phyloP scores from a whole-genome alignment of 2,888 invertebrate genomes.

The Agriopis marginaria region DNA sequence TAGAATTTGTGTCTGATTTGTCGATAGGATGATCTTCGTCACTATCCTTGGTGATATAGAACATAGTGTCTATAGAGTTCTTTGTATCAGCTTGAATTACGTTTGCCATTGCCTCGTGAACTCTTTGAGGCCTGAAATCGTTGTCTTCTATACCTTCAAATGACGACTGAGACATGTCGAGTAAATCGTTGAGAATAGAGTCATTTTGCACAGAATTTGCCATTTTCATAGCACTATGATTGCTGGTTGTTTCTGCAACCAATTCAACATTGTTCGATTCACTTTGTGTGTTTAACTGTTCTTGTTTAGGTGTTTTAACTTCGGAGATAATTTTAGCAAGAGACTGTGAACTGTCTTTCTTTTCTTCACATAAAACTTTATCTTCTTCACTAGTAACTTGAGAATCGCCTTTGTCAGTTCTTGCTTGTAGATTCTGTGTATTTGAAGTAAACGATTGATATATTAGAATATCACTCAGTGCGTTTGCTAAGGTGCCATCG shows the following conservation, averaged over 20 bases:
- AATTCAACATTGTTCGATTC: slow-evolving; percentile 11
- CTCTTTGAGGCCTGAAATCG: neutral
- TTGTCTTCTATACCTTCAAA: slow-evolving; percentile 34
- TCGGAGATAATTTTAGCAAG: slow-evolving; percentile 1
- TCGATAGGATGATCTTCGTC: slow-evolving; percentile 47
- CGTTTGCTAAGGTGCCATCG: neutral
- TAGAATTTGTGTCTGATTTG: slow-evolving; percentile 15
- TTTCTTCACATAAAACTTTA: neutral
- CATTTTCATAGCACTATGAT: slow-evolving; percentile 1
- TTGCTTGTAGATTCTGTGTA: slow-evolving; percentile 18
- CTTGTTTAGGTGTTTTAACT: neutral
- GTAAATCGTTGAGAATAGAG: slow-evolving; percentile 59
- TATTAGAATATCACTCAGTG: slow-evolving; percentile 43
- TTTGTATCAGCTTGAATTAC: slow-evolving; percentile 5
- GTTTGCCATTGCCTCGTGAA: neutral
- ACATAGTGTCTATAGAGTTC: slow-evolving; percentile 53
- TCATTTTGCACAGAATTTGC: slow-evolving; percentile 25
- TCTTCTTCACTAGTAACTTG: slow-evolving; percentile 1
- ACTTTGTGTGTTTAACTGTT: slow-evolving; percentile 2
- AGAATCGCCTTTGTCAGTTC: slow-evolving; percentile 32
- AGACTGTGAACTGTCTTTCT: neutral
- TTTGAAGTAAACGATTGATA: slow-evolving; percentile 43
- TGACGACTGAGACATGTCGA: slow-evolving; percentile 62
- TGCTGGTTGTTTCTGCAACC: neutral
- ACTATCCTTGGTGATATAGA: slow-evolving; percentile 56